Conservation (phyloP, 2,888 invertebrate genomes). For the Bellardia bayeri region DNA sequence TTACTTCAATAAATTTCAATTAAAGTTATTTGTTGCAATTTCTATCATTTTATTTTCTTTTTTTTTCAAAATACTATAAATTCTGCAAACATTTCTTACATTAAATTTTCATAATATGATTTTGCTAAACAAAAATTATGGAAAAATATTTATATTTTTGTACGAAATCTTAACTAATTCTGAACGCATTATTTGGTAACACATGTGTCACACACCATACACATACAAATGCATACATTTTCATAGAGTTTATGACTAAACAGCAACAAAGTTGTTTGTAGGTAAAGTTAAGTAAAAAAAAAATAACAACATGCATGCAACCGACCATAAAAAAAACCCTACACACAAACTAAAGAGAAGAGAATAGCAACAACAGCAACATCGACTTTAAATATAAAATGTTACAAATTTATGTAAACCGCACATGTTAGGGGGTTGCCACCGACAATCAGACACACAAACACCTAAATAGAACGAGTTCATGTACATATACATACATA, state of each 20-base stretch:
- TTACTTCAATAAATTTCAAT: too few relatives aligned
- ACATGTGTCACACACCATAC: conserved; percentile 33
- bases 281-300: conserved; percentile 24
- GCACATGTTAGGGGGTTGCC: conserved; percentile 66
- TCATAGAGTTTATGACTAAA: conserved; percentile 34
- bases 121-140: neutral
- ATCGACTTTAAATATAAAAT: conserved; percentile 61
- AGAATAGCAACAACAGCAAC: neutral
- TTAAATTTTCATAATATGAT: conserved; percentile 39
- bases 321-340: conserved; percentile 15
- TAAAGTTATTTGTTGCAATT: neutral
- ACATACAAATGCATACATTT: neutral
- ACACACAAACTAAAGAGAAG: conserved; percentile 4
- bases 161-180: conserved; percentile 49
- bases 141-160: neutral
- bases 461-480: conserved; percentile 10
- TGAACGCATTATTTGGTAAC: conserved; percentile 59
- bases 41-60: neutral
- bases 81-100: neutral
- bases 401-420: conserved; percentile 71
- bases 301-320: conserved; percentile 29
- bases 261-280: conserved; percentile 24
- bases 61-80: neutral
- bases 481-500: neutral
- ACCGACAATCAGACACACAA: conserved; percentile 33